These are phyloP conservation scores for Peromyscus attwateri DNA, from an alignment of 2,797 vertebrate genomes.

Conservation along the genomic window DNA sequence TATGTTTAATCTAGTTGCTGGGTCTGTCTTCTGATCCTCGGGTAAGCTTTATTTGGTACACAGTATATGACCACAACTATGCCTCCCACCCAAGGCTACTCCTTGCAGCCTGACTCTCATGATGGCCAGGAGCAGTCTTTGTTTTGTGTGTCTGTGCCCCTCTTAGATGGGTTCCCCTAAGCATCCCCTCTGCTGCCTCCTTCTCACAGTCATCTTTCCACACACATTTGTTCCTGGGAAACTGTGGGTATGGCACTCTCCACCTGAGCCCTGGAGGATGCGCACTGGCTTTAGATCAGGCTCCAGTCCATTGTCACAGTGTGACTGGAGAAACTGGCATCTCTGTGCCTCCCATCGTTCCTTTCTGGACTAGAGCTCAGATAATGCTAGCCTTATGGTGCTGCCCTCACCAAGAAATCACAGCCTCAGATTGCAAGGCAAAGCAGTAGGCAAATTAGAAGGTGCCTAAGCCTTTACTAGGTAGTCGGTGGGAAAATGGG, in stretches of 20 bases:
- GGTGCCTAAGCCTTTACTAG: background rate
- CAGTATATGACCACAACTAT: too few relatives aligned
- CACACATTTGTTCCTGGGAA: background rate
- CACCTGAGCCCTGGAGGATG: background rate
- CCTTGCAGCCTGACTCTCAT: background rate
- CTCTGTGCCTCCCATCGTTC: slow-evolving; percentile 1
- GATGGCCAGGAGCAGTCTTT: background rate
- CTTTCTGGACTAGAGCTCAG: background rate
- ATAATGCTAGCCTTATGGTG: background rate
- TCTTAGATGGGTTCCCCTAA: background rate
- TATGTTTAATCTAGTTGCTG: too few relatives aligned
- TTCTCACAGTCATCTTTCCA: background rate
- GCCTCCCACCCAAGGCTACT: background rate
- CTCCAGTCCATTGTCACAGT: background rate
- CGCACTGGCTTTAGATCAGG: background rate
- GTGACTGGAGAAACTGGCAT: background rate
- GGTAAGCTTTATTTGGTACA: too few relatives aligned
- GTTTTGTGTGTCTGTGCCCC: background rate
- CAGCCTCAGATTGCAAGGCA: background rate
- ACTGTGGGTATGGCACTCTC: background rate
- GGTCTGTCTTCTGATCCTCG: too few relatives aligned
- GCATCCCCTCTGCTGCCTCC: background rate
- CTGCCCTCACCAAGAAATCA: background rate
- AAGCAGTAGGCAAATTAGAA: background rate
- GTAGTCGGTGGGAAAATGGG: background rate